These are phyloP conservation scores for Apotomis capreana DNA, from an alignment of 2,888 invertebrate genomes.

Conservation along the genomic window DNA sequence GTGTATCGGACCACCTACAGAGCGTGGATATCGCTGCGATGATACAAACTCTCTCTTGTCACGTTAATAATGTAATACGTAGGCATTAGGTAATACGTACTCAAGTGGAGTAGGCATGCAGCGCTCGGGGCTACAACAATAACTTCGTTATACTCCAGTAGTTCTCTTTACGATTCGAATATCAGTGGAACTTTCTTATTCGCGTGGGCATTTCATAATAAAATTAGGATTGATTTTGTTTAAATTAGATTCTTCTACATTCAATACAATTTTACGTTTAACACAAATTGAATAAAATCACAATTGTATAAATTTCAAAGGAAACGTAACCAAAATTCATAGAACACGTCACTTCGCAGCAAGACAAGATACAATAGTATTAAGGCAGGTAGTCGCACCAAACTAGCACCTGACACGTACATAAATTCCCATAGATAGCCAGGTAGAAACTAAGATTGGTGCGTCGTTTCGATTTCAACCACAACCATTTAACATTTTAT, in stretches of 20 bases:
- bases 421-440: slow-evolving; percentile 52
- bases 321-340: slow-evolving; percentile 18
- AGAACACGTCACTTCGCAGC: slow-evolving; percentile 15
- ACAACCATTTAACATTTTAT: slow-evolving; percentile 1
- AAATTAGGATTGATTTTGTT: not conserved
- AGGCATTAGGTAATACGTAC: slow-evolving; percentile 43
- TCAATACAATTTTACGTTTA: slow-evolving; percentile 10
- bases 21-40: slow-evolving; percentile 46
- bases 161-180: slow-evolving; percentile 25
- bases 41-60: slow-evolving; percentile 48
- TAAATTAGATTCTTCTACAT: slow-evolving; percentile 1
- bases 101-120: slow-evolving; percentile 34
- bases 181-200: slow-evolving; percentile 30
- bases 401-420: slow-evolving; percentile 72
- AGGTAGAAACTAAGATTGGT: slow-evolving; percentile 40
- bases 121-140: slow-evolving; percentile 32
- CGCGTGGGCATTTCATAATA: slow-evolving; percentile 6
- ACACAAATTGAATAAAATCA: slow-evolving; percentile 2
- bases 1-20: slow-evolving; percentile 49
- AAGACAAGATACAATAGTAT: slow-evolving; percentile 53
- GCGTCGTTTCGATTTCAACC: not conserved
- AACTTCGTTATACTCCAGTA: slow-evolving; percentile 40
- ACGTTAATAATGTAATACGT: slow-evolving; percentile 50
- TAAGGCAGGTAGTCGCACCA: slow-evolving; percentile 65
- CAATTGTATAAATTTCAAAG: slow-evolving; percentile 17